Base-by-base conservation (phyloP, 2,113 vertebrate species). In the Antigone vipio region DNA sequence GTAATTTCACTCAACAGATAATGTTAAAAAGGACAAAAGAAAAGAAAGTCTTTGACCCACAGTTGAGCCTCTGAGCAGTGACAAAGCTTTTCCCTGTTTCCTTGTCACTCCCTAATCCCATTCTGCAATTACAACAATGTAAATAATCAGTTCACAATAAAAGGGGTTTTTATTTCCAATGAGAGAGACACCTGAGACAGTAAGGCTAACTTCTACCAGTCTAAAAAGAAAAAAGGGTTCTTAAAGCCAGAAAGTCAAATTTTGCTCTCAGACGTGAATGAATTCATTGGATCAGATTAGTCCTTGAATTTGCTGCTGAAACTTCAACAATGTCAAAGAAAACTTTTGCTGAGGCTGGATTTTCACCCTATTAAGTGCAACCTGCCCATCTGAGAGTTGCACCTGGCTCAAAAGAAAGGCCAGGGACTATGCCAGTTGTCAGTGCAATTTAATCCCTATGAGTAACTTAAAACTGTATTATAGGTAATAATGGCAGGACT, bases 301-400 rank as follows among this genome's bases (percentile, higher is more conserved):
- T 84, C 38, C 26, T 95, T 76, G 49, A 77, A 76, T 76, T 79
- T 85, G 62, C 62, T 97, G 60, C 53, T 95, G 86, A 73, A 94
- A 88, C 35, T 74, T 86, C 80, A 95, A 56, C 93, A 85, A 62
- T 22, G n/a, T 91, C 80, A 89, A 88, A 74, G 38, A 60, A 63
- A 86, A 30, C 64, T 79, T 93, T 17, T 73, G 45, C 47, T 71
- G 75, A 67, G 50, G 40, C 53, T 92, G 68, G 40, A 88, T 77
- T 84, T 95, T 59, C 24, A 83, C 68, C 32, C 49, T 60, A 1
- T 55, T 47, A 40, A 92, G 40, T 74, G n/a, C 56, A 77, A 42
- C 16, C 56, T 93, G 53, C 62, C 35, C 69, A 49, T 55, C 24
- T 45, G 58, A 81, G 82, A 71, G 85, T 32, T 80, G n/a, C 30